Base-by-base conservation (phyloP, 1,140 invertebrate species). In the Hylaeus volcanicus region DNA sequence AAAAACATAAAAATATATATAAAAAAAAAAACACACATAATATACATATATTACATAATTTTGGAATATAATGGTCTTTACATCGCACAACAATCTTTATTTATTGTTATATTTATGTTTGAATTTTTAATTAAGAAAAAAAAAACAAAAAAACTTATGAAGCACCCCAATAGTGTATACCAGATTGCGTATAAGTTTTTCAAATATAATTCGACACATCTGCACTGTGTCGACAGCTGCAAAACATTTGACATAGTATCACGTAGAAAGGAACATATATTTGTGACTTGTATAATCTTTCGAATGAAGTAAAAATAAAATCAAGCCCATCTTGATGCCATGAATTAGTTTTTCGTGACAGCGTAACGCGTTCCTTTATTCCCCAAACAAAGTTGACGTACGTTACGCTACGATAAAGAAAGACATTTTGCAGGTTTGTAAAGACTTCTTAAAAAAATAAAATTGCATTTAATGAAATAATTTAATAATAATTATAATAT, bases 381-480 rank as follows among this genome's bases (percentile, higher is more conserved):
- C 51, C 45, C n/a, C 8, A 55, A 68, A 69, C 61, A 65, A 73
- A 74, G 55, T n/a, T 63, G 37, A 26, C 48, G 15, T n/a, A 64
- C 53, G 64, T 61, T 43, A 63, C 45, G 43, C 73, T 80, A 69
- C 55, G n/a, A 45, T 61, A 68, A 69, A 75, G 64, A 80, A 75
- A 74, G 55, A 75, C 39, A 75, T 74, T 8, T 53, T 69, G 45
- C 79, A 69, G 64, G 63, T 80, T 51, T 63, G 55, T 75, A 84
- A 64, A 85, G 79, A 65, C 73, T 81, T 51, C 71, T 63, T 80
- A 89, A 75, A 84, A 85, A 86, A 84, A 84, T 79, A 89, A 86
- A 89, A 86, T 79, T 82, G 53, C 69, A 86, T 86, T 78, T 77
- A 88, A 77, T 79, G 69, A 70, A 85, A 88, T 85, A 84, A 77